Evolutionary conservation across 2,888 invertebrate species (phyloP).

Genomic region (Stratiomys singularior): DNA sequence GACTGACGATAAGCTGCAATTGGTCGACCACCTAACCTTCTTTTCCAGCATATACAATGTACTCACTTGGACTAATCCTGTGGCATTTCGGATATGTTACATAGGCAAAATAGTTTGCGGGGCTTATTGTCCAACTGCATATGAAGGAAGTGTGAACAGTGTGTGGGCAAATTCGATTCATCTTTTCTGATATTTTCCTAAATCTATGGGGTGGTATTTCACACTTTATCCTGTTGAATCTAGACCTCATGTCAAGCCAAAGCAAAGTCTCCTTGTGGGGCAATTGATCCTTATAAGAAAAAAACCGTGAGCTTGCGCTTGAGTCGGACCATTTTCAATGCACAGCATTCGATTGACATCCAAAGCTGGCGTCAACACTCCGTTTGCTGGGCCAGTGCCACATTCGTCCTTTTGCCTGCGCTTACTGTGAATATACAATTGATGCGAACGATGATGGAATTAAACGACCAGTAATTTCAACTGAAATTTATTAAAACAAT

Average conservation of each 20-base stretch:
- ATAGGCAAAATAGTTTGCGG: constrained; percentile 36
- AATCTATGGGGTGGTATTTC: neutral
- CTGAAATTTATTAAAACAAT: constrained; percentile 47
- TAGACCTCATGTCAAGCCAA: neutral
- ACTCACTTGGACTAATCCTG: constrained; percentile 24
- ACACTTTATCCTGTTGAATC: neutral
- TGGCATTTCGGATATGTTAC: constrained; percentile 24
- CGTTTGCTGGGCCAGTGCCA: neutral
- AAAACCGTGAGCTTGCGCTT: no score
- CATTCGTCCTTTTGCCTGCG: neutral
- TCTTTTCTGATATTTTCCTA: neutral
- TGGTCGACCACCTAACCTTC: constrained; percentile 20
- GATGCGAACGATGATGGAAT: constrained; percentile 42
- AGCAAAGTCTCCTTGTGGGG: no score
- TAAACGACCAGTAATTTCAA: constrained; percentile 46
- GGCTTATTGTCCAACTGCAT: neutral
- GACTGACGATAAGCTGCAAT: constrained; percentile 33
- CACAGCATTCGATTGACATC: no score
- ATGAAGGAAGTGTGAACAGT: neutral
- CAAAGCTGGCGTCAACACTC: neutral
- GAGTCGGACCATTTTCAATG: no score
- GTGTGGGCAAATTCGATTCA: constrained; percentile 2
- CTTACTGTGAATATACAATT: constrained; percentile 2
- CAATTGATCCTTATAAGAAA: no score
- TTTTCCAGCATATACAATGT: constrained; percentile 17